Evolutionary conservation across 64 coral and sea anemone genomes (phyloP).

Genomic region (Dendrophyllia cribrosa): DNA sequence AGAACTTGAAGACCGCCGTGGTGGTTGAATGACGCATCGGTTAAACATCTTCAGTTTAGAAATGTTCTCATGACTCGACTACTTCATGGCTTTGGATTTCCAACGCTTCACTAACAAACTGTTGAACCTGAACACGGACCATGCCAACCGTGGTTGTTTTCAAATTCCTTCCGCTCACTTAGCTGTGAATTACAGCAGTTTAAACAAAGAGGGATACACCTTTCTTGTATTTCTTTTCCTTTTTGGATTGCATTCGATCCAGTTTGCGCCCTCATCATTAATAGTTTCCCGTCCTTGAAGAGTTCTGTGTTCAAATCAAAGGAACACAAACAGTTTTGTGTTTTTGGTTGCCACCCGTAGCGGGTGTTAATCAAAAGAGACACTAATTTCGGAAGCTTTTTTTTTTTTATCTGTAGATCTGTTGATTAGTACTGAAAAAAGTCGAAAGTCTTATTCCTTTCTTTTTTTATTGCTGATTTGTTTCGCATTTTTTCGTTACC

Average conservation of each 20-base stretch:
- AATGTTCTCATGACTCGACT: background rate
- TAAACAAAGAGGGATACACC: background rate
- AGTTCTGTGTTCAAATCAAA: slow-evolving; percentile 11
- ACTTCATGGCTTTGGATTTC: slow-evolving; percentile 30
- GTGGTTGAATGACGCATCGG: background rate
- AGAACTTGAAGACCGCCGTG: background rate
- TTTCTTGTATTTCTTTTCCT: background rate
- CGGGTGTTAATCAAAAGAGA: slow-evolving; percentile 1
- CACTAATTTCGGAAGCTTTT: background rate
- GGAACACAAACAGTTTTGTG: background rate
- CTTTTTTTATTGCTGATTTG: background rate
- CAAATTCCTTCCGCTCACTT: background rate
- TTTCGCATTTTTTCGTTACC: background rate
- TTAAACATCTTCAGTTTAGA: slow-evolving; percentile 4
- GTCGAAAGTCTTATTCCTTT: background rate
- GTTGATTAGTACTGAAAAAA: background rate
- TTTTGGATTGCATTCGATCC: background rate
- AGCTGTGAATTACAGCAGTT: background rate
- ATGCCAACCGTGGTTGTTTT: background rate
- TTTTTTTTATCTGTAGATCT: no score
- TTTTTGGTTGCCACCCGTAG: slow-evolving; percentile 9
- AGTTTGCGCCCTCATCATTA: background rate
- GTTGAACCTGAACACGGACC: slow-evolving; percentile 18
- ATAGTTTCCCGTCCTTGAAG: background rate
- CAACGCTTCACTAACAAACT: slow-evolving; percentile 9